Percentiles rank a stretch among this genome's conserved stretches.
Evolutionary conservation across 1,140 invertebrate species (phyloP).

Genomic region (Cyclina sinensis): DNA sequence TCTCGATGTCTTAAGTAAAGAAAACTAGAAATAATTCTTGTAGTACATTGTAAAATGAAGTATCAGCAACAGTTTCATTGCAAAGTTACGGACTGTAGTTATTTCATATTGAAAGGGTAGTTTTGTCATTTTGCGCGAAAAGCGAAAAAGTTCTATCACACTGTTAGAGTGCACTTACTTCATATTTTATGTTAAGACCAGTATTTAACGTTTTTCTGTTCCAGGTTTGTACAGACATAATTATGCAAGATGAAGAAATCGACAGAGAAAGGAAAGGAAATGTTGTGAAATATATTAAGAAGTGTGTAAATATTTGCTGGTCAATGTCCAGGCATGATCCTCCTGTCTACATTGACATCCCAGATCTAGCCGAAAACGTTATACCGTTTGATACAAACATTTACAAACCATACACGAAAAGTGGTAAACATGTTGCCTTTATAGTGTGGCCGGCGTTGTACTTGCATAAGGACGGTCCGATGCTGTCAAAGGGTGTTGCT

Average conservation of each 20-base stretch:
- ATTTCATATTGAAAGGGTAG: too few species aligned
- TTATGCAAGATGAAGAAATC: neutral
- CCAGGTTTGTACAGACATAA: neutral
- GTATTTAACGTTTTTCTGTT: too few species aligned
- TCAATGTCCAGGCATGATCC: conserved; percentile 64
- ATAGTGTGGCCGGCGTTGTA: conserved; percentile 68
- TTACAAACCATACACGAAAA: conserved; percentile 67
- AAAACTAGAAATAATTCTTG: too few species aligned
- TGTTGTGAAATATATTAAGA: conserved; percentile 38
- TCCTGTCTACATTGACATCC: conserved; percentile 55
- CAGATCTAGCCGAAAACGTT: neutral
- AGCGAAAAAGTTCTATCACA: too few species aligned
- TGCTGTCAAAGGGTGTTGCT: conserved; percentile 65
- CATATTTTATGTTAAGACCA: too few species aligned
- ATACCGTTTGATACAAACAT: conserved; percentile 49
- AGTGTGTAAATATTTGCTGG: conserved; percentile 60
- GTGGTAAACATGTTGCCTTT: conserved; percentile 60
- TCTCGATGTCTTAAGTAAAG: too few species aligned
- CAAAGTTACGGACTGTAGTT: too few species aligned
- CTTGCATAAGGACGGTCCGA: conserved; percentile 63
- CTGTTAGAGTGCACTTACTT: too few species aligned
- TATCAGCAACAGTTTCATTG: too few species aligned
- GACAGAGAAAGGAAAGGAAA: neutral
- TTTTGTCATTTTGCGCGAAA: too few species aligned
- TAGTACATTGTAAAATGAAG: too few species aligned